A percentile compares a stretch with the other conserved stretches of the same genome.
These are phyloP conservation scores for Motacilla alba DNA, from an alignment of 2,113 vertebrate species.

Conservation along the genomic window DNA sequence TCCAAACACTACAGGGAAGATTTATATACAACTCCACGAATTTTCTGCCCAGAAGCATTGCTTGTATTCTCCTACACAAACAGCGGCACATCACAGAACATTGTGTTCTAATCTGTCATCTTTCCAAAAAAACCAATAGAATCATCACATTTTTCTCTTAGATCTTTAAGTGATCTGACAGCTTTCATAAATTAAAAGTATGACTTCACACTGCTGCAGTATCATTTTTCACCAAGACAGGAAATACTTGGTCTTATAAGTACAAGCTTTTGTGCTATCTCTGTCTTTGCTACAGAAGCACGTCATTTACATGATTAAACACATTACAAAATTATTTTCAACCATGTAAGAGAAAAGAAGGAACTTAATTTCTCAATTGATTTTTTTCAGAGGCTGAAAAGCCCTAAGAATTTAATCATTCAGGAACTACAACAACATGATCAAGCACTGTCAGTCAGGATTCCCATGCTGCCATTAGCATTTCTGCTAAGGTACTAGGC, in stretches of 20 bases:
- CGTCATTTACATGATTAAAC: neutral
- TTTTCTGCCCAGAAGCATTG: neutral
- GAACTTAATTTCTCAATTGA: neutral
- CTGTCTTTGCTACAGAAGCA: neutral
- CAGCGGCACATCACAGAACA: neutral
- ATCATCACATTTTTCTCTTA: neutral
- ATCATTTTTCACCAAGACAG: neutral
- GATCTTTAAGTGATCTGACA: neutral
- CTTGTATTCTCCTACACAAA: neutral
- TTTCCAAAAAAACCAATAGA: neutral
- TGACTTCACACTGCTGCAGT: neutral
- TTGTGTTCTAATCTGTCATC: neutral
- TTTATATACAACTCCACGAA: neutral
- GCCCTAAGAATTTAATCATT: neutral
- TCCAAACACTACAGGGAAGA: neutral
- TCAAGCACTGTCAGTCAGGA: neutral
- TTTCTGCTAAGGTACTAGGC: neutral
- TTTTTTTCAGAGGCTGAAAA: neutral
- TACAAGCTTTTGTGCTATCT: neutral
- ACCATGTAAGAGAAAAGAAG: neutral
- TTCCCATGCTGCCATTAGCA: neutral
- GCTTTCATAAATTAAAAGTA: neutral
- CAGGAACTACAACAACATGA: neutral
- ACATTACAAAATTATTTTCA: neutral
- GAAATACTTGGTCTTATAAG: neutral